phyloP scores from a whole-genome alignment of 2,797 vertebrate genomes.

The Rhadinocentrus ornatus region DNA sequence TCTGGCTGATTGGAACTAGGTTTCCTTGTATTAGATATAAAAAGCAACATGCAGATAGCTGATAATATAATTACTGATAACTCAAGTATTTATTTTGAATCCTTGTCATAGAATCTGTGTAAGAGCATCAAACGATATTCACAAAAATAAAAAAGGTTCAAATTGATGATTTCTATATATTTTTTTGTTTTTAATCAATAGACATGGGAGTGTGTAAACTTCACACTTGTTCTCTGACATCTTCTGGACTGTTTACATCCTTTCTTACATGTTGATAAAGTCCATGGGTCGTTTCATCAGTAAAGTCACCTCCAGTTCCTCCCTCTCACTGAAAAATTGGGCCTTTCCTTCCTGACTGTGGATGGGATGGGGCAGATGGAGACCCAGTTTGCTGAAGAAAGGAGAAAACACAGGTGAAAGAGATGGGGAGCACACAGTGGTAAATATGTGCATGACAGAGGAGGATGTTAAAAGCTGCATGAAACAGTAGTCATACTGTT shows the following conservation, averaged over 20 bases:
- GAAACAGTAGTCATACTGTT: conserved; percentile 23
- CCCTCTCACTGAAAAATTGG: conserved; percentile 83
- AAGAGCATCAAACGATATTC: neutral
- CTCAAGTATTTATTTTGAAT: conserved; percentile 17
- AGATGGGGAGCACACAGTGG: neutral
- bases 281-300: conserved; percentile 84
- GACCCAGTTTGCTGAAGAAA: conserved; percentile 87
- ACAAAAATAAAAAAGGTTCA: conserved; percentile 2
- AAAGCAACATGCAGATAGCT: neutral
- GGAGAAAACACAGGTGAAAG: conserved; percentile 9
- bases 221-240: neutral
- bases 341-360: conserved; percentile 86
- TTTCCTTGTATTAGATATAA: neutral
- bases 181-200: neutral
- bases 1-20: neutral
- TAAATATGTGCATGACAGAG: neutral
- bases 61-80: neutral
- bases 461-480: conserved; percentile 13
- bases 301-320: conserved; percentile 89
- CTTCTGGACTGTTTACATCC: neutral
- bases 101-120: neutral
- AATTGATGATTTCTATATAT: neutral
- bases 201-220: neutral
- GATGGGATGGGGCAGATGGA: conserved; percentile 89
- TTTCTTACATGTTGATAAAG: conserved; percentile 81